A percentile compares a stretch with the other conserved stretches of the same genome.
Evolutionary conservation across 2,888 invertebrate species (phyloP).

Genomic region (Brachyopa scutellaris): DNA sequence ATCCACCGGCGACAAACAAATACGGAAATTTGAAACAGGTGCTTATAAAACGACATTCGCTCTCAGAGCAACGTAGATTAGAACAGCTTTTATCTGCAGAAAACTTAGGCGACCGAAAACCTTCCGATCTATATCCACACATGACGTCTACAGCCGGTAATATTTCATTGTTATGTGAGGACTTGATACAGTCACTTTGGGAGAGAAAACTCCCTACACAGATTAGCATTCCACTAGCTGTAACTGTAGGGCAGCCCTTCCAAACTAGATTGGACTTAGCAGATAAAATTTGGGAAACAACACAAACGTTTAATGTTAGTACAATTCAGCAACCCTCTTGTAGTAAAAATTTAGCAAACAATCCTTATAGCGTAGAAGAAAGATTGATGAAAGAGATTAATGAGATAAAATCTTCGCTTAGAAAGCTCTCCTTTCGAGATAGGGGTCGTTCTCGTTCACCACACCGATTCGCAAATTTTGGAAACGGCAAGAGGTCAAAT

Average conservation of each 20-base stretch:
- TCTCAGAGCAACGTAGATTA: background rate
- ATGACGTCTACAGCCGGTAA: background rate
- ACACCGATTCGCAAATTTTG: no score
- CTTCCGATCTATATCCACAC: background rate
- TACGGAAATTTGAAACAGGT: background rate
- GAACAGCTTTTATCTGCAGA: background rate
- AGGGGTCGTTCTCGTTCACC: no score
- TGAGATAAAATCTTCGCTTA: background rate
- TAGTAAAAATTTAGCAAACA: no score
- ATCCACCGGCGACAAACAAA: background rate
- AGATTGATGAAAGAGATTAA: background rate
- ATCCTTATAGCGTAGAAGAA: background rate
- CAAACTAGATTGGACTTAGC: conserved; percentile 10
- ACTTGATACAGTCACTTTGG: background rate
- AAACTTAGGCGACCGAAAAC: background rate
- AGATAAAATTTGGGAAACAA: conserved; percentile 15
- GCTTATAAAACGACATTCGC: background rate
- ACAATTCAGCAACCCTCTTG: no score
- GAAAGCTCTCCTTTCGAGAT: no score
- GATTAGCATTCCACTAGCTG: no score
- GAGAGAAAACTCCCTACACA: background rate
- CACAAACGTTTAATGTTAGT: conserved; percentile 1
- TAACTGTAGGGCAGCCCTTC: conserved; percentile 10
- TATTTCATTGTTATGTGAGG: background rate
- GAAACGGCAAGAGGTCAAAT: no score